phyloP scores from a whole-genome alignment of 35 echinoderm and acorn worm genomes.

The Chiridota heheva region DNA sequence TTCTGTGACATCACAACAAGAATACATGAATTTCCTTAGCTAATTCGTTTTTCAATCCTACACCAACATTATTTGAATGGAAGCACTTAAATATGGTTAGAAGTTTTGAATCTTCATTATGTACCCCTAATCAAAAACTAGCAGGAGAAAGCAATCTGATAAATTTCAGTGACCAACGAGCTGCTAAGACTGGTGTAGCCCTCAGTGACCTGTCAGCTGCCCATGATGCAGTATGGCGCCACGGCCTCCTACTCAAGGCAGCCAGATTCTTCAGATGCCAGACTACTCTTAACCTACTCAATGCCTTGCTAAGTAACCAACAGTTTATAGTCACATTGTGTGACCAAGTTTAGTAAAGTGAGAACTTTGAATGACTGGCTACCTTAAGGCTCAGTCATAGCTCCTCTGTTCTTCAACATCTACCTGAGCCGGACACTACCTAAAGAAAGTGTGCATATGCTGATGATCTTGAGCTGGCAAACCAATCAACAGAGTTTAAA shows the following conservation, averaged over 20 bases:
- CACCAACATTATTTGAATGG: too few relatives aligned
- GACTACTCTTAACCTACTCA: neutral
- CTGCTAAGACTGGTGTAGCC: neutral
- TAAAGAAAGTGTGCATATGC: neutral
- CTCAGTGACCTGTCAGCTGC: slow-evolving; percentile 21
- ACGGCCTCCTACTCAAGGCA: slow-evolving; percentile 8
- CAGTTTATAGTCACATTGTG: neutral
- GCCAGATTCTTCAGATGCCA: slow-evolving; percentile 5
- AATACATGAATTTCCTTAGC: too few relatives aligned
- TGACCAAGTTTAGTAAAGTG: neutral
- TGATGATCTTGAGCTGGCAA: too few relatives aligned
- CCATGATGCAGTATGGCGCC: slow-evolving; percentile 4
- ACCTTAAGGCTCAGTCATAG: neutral
- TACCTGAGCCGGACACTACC: neutral
- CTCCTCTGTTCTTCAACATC: slow-evolving; percentile 11
- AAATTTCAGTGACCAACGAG: too few relatives aligned
- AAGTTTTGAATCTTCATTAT: too few relatives aligned
- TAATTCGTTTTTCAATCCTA: too few relatives aligned
- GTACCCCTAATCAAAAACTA: too few relatives aligned
- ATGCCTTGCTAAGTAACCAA: neutral
- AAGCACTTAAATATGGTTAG: too few relatives aligned
- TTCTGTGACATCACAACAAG: too few relatives aligned
- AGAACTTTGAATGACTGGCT: slow-evolving; percentile 4
- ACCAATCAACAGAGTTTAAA: neutral
- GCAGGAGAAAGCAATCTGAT: too few relatives aligned